phyloP scores from a whole-genome alignment of 2,888 invertebrate genomes.

The Melanostoma scalare region DNA sequence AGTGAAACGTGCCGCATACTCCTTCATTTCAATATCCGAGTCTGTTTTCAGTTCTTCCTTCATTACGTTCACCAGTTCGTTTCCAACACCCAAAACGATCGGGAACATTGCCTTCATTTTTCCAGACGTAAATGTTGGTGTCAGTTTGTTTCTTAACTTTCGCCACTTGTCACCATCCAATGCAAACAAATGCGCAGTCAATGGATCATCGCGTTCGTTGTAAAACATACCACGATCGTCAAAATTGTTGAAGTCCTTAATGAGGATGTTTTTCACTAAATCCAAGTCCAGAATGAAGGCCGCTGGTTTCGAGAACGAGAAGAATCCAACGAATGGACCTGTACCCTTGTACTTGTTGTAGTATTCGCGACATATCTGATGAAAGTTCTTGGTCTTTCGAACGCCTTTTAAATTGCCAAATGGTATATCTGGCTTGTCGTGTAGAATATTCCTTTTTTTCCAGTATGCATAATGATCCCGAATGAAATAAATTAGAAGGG shows the following conservation, averaged over 20 bases:
- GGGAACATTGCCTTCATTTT: constrained; percentile 77
- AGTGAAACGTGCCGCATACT: constrained; percentile 82
- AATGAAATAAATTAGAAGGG: constrained; percentile 11
- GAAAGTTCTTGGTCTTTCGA: constrained; percentile 74
- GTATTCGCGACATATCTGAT: constrained; percentile 73
- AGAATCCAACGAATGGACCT: constrained; percentile 80
- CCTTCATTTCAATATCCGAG: constrained; percentile 80
- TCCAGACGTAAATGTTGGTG: constrained; percentile 76
- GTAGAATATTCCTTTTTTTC: constrained; percentile 75
- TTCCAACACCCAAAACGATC: constrained; percentile 75
- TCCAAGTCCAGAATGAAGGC: constrained; percentile 78
- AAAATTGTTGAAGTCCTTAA: constrained; percentile 77
- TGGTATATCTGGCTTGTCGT: constrained; percentile 73
- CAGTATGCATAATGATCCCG: constrained; percentile 73
- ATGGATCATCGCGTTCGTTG: constrained; percentile 79
- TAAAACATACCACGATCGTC: constrained; percentile 78
- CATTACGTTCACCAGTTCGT: constrained; percentile 74
- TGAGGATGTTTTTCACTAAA: constrained; percentile 77
- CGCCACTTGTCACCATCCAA: constrained; percentile 81
- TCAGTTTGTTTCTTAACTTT: constrained; percentile 76
- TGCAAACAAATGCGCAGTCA: constrained; percentile 81
- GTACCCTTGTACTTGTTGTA: constrained; percentile 75
- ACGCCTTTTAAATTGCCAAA: constrained; percentile 75
- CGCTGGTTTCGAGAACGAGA: constrained; percentile 77
- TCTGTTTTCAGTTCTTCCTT: constrained; percentile 16